These are phyloP conservation scores for Euwallacea similis DNA, from an alignment of 1,140 invertebrate species.

Conservation along the genomic window DNA sequence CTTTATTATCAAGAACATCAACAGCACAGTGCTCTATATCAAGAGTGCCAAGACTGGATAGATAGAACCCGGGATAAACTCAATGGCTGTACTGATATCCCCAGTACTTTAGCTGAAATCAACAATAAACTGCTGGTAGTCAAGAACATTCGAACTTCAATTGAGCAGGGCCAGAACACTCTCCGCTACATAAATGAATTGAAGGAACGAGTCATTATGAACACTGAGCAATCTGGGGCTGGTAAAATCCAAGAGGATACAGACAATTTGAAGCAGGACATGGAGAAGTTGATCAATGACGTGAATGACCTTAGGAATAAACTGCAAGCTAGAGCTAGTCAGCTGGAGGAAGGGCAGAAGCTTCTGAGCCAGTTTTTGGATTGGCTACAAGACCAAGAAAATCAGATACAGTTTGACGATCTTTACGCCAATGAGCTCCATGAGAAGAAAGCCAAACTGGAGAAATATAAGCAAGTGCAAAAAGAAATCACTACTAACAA, in stretches of 20 bases:
- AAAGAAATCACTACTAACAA: slow-evolving; percentile 76
- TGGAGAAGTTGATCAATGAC: slow-evolving; percentile 80
- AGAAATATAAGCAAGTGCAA: slow-evolving; percentile 78
- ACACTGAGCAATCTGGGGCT: slow-evolving; percentile 84
- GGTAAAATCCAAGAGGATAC: slow-evolving; percentile 88
- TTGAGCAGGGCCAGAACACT: slow-evolving; percentile 91
- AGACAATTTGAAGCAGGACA: slow-evolving; percentile 82
- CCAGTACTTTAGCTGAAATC: slow-evolving; percentile 76
- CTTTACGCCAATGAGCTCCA: slow-evolving; percentile 79
- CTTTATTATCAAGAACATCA: slow-evolving; percentile 91
- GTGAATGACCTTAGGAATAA: slow-evolving; percentile 77
- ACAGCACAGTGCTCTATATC: slow-evolving; percentile 83
- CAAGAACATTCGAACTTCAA: slow-evolving; percentile 78
- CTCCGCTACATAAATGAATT: slow-evolving; percentile 85
- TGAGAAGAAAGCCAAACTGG: slow-evolving; percentile 84
- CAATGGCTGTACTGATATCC: slow-evolving; percentile 73
- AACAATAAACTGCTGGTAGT: slow-evolving; percentile 82
- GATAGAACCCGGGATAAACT: slow-evolving; percentile 83
- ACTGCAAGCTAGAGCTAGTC: slow-evolving; percentile 67
- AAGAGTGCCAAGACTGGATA: slow-evolving; percentile 90
- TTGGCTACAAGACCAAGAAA: slow-evolving; percentile 84
- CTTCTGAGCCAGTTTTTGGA: slow-evolving; percentile 75
- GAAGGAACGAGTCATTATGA: slow-evolving; percentile 89
- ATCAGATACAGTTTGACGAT: slow-evolving; percentile 74
- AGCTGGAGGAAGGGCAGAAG: slow-evolving; percentile 85